A percentile compares a stretch with the other conserved stretches of the same genome.
phyloP scores from a whole-genome alignment of 35 echinoderm and acorn worm genomes.

The Apostichopus japonicus region DNA sequence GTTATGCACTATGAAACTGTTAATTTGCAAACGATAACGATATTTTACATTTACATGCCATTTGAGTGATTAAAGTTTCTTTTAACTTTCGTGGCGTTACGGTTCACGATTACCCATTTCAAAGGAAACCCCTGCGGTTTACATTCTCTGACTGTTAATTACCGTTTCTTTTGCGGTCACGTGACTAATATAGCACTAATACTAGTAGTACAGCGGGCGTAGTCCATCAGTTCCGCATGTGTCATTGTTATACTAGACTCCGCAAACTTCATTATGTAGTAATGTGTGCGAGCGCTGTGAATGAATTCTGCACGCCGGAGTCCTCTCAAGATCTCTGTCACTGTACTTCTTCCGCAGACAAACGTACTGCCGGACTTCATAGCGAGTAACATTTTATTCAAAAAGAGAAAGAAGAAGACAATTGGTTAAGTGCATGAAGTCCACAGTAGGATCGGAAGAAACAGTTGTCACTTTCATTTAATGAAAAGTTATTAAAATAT shows the following conservation, averaged over 20 bases:
- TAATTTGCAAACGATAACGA: neutral
- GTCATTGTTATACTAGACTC: neutral
- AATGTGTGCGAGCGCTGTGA: neutral
- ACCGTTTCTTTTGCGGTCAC: neutral
- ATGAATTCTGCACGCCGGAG: no score
- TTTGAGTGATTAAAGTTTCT: neutral
- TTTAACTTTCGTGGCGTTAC: neutral
- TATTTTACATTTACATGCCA: constrained; percentile 28
- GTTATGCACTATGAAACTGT: neutral
- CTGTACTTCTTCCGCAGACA: neutral
- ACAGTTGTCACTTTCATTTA: neutral
- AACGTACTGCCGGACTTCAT: neutral
- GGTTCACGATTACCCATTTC: neutral
- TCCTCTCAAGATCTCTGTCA: neutral
- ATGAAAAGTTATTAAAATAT: neutral
- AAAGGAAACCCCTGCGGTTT: neutral
- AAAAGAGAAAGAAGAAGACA: neutral
- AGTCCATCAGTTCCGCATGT: neutral
- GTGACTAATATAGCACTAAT: neutral
- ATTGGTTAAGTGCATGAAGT: neutral
- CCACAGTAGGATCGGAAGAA: neutral
- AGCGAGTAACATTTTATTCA: neutral
- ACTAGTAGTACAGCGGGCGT: neutral
- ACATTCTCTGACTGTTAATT: neutral
- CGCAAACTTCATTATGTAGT: neutral